Evolutionary conservation across 92 coral and sea anemone genomes (phyloP).

Genomic region (Nematostella vectensis): DNA sequence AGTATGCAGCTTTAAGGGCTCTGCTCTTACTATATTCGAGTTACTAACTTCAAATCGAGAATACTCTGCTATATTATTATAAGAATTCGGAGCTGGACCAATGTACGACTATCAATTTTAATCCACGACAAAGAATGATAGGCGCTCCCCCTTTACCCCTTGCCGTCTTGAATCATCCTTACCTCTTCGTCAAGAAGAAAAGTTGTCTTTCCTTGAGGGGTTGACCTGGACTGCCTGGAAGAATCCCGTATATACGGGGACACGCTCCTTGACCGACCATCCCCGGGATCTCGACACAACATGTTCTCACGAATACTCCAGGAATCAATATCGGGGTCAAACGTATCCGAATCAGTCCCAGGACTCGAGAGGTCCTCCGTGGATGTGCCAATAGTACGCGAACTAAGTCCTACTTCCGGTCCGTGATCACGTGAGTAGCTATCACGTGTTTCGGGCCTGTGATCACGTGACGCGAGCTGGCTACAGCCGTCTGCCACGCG

Average conservation of each 20-base stretch:
- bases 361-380: conserved; percentile 40
- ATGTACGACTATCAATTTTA: too few species aligned
- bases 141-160: too few species aligned
- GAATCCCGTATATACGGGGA: conserved; percentile 30
- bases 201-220: conserved; percentile 5
- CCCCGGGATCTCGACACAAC: conserved; percentile 43
- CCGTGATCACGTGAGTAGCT: conserved; percentile 2
- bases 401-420: not conserved
- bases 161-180: too few species aligned
- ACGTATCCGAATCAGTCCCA: conserved; percentile 17
- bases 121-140: too few species aligned
- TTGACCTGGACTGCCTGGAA: conserved; percentile 1
- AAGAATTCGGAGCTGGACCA: too few species aligned
- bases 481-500: conserved; percentile 17
- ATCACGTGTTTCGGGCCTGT: not conserved
- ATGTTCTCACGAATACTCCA: conserved; percentile 59
- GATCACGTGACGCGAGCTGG: not conserved
- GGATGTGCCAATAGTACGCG: conserved; percentile 32
- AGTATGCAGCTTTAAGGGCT: too few species aligned
- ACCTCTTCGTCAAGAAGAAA: conserved; percentile 41
- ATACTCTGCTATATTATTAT: too few species aligned
- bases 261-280: conserved; percentile 50
- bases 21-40: too few species aligned
- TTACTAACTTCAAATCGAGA: too few species aligned
- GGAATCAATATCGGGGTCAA: conserved; percentile 13